Percentiles rank a stretch among this genome's conserved stretches.
Conservation (phyloP, 1,140 invertebrate species). For the Magallana angulata region DNA sequence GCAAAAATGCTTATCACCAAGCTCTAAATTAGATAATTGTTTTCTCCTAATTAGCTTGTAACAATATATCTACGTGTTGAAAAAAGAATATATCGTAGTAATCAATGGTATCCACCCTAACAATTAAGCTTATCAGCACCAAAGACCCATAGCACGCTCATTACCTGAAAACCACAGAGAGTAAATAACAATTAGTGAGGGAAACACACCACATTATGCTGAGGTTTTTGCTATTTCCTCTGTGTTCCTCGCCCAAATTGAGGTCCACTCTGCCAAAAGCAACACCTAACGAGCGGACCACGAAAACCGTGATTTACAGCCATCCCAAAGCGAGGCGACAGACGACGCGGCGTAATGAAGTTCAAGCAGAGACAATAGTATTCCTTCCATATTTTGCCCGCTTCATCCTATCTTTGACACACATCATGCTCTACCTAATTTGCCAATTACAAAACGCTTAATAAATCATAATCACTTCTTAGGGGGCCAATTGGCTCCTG, state of each 20-base stretch:
- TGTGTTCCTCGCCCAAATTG: conserved; percentile 19
- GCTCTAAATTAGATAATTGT: neutral
- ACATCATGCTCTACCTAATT: conserved; percentile 36
- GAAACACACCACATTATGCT: conserved; percentile 22
- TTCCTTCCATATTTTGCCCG: conserved; percentile 16
- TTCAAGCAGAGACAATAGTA: neutral
- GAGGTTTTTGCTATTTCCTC: conserved; percentile 7
- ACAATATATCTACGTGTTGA: neutral
- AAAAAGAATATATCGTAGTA: neutral
- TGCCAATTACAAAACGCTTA: conserved; percentile 43
- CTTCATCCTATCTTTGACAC: conserved; percentile 35
- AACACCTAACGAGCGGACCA: conserved; percentile 15
- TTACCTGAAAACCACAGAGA: conserved; percentile 1
- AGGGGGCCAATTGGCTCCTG: conserved; percentile 16
- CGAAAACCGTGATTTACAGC: conserved; percentile 24
- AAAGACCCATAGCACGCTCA: conserved; percentile 6
- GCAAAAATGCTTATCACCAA: no score
- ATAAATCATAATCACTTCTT: conserved; percentile 51
- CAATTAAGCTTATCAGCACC: neutral
- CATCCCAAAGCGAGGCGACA: neutral
- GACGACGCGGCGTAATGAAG: conserved; percentile 11
- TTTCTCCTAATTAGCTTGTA: neutral
- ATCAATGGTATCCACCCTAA: neutral
- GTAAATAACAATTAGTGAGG: conserved; percentile 22
- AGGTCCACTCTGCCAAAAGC: conserved; percentile 7